These are phyloP conservation scores for Temnothorax longispinosus DNA, from an alignment of 1,140 invertebrate species.

Conservation along the genomic window DNA sequence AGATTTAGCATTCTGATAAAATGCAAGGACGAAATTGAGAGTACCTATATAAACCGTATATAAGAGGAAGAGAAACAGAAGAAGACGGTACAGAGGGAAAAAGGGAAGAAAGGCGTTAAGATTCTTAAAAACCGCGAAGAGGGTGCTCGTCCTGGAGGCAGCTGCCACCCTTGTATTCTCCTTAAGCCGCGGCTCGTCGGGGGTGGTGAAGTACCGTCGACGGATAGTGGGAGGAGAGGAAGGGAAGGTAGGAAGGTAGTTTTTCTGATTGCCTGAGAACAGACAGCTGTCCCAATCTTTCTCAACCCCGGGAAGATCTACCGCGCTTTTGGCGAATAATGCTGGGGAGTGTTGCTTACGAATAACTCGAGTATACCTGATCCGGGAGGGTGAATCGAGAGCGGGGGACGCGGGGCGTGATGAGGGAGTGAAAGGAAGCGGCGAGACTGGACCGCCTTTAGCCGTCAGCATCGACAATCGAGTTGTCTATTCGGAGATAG, in stretches of 20 bases:
- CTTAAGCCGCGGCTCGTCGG: constrained; percentile 75
- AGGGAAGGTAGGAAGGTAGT: constrained; percentile 63
- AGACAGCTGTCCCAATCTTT: constrained; percentile 81
- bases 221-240: constrained; percentile 21
- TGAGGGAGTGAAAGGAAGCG: constrained; percentile 40
- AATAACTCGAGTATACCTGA: constrained; percentile 72
- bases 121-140: constrained; percentile 84
- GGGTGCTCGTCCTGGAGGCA: constrained; percentile 69
- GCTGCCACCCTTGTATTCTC: constrained; percentile 67
- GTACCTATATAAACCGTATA: constrained; percentile 9
- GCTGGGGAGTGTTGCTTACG: constrained; percentile 65
- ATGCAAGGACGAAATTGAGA: constrained; percentile 76
- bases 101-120: constrained; percentile 79
- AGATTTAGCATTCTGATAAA: constrained; percentile 53
- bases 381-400: constrained; percentile 57
- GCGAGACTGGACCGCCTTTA: constrained; percentile 46
- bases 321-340: constrained; percentile 69
- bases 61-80: neutral
- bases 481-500: constrained; percentile 48
- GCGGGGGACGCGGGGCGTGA: neutral
- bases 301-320: constrained; percentile 26
- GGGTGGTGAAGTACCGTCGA: constrained; percentile 58
- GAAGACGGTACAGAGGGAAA: neutral
- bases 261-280: constrained; percentile 82
- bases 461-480: constrained; percentile 72